Percentiles rank a stretch among this genome's conserved stretches.
These are phyloP conservation scores for Oncopodura yosiiana DNA, from an alignment of 1,140 invertebrate species.

Conservation along the genomic window DNA sequence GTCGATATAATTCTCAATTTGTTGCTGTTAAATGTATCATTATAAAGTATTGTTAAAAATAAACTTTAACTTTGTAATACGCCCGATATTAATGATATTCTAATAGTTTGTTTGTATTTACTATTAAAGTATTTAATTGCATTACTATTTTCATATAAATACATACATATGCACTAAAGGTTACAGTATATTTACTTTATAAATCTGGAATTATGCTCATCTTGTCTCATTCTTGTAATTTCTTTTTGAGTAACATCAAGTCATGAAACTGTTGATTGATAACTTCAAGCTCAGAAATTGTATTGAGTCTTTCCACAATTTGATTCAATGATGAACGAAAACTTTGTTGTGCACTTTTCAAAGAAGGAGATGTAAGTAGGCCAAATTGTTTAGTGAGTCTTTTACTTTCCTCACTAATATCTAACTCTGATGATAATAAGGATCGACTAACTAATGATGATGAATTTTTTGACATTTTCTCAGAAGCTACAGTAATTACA, in stretches of 20 bases:
- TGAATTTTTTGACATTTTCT: slow-evolving; percentile 2
- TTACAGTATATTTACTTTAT: too few species aligned
- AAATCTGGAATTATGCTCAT: too few species aligned
- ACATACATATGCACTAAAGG: too few species aligned
- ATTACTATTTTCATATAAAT: too few species aligned
- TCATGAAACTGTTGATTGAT: slow-evolving; percentile 46
- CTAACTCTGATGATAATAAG: slow-evolving; percentile 33
- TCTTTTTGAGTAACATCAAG: slow-evolving; percentile 9
- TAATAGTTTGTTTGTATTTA: too few species aligned
- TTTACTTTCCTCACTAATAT: neutral
- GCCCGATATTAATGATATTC: too few species aligned
- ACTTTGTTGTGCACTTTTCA: slow-evolving; percentile 54
- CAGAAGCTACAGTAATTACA: slow-evolving; percentile 38
- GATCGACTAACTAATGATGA: neutral
- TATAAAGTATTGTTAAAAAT: too few species aligned
- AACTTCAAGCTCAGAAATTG: slow-evolving; percentile 41
- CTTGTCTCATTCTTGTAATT: too few species aligned
- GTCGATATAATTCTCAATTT: too few species aligned
- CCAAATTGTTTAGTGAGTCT: slow-evolving; percentile 68
- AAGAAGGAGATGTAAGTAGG: slow-evolving; percentile 57
- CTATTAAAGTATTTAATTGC: too few species aligned
- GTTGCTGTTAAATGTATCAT: too few species aligned
- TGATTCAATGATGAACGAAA: slow-evolving; percentile 55
- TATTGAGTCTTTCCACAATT: slow-evolving; percentile 52
- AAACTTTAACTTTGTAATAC: too few species aligned